These are phyloP conservation scores for Leistus spinibarbis DNA, from an alignment of 2,888 invertebrate genomes.

Conservation along the genomic window DNA sequence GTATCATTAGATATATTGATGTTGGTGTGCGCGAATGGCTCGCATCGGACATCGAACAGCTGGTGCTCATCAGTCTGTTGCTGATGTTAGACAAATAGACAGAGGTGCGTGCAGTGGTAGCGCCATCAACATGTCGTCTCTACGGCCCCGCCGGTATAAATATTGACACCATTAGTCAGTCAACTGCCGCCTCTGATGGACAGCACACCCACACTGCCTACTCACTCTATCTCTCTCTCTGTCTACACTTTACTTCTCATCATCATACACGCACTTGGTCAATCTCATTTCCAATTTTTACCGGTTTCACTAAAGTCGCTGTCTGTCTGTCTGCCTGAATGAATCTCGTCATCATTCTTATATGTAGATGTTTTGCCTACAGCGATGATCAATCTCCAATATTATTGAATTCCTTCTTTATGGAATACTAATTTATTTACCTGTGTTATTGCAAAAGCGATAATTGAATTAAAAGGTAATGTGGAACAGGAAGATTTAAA, in stretches of 20 bases:
- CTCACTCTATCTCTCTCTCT: background rate
- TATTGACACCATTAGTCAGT: conserved; percentile 58
- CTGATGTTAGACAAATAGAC: conserved; percentile 33
- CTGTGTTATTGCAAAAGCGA: too few relatives aligned
- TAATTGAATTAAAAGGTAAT: too few relatives aligned
- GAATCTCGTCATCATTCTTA: background rate
- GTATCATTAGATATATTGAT: conserved; percentile 11
- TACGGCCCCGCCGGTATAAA: conserved; percentile 50
- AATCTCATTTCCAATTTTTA: background rate
- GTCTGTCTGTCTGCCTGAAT: background rate
- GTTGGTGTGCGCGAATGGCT: background rate
- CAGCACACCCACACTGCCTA: conserved; percentile 42
- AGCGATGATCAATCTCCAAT: too few relatives aligned
- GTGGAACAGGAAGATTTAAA: too few relatives aligned
- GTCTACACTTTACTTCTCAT: background rate
- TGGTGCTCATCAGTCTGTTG: conserved; percentile 14
- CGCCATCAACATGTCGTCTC: conserved; percentile 53
- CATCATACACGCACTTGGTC: background rate
- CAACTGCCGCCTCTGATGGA: conserved; percentile 50
- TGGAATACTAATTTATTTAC: too few relatives aligned
- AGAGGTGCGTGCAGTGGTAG: conserved; percentile 4
- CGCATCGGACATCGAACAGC: background rate
- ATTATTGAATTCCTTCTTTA: too few relatives aligned
- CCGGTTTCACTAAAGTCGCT: background rate
- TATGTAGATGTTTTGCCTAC: background rate